These are phyloP conservation scores for Drosophila hawaiiensis DNA, from an alignment of 2,888 invertebrate genomes.

Conservation along the genomic window DNA sequence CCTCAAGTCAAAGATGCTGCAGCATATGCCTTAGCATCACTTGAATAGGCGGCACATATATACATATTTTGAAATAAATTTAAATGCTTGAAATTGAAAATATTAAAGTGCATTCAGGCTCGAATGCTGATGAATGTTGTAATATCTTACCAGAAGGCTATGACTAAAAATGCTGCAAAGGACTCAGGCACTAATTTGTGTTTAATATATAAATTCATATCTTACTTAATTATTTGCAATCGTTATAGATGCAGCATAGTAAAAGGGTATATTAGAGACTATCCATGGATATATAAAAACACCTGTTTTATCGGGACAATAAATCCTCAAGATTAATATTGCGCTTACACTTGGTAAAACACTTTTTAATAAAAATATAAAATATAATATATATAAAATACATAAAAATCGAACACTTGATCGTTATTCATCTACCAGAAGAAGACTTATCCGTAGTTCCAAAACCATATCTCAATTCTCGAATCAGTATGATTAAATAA, in stretches of 20 bases:
- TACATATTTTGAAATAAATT: neutral
- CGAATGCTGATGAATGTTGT: neutral
- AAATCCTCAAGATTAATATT: neutral
- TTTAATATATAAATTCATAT: neutral
- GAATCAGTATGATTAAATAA: neutral
- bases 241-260: neutral
- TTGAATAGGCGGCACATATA: neutral
- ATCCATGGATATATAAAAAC: neutral
- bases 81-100: neutral
- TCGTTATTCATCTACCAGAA: neutral
- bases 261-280: neutral
- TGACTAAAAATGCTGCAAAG: neutral
- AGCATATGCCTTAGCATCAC: constrained; percentile 4
- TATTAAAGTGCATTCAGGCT: neutral
- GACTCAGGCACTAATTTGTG: neutral
- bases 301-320: neutral
- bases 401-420: neutral
- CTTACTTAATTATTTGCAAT: neutral
- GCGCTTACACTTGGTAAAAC: neutral
- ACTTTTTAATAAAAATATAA: neutral
- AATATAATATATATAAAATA: neutral
- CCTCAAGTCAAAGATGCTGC: constrained; percentile 24
- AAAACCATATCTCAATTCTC: neutral
- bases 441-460: neutral
- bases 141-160: neutral